phyloP scores from a whole-genome alignment of 2,113 vertebrate species.

The Bufo bufo region DNA sequence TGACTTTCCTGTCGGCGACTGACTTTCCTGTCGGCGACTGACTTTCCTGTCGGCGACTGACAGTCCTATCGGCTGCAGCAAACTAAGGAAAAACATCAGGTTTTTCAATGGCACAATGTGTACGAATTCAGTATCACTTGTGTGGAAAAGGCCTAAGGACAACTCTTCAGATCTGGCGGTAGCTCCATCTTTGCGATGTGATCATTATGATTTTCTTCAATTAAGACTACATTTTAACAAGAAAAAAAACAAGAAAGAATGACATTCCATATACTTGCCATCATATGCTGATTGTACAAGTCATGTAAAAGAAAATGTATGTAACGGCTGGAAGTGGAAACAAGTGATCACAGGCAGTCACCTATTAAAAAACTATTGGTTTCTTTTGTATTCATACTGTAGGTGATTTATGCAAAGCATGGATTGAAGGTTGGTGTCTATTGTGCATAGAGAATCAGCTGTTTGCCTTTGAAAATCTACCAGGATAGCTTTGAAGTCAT shows the following conservation, averaged over 20 bases:
- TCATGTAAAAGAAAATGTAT: neutral
- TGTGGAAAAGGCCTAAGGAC: too few species aligned
- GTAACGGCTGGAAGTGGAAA: neutral
- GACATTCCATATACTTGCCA: neutral
- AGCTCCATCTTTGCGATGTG: too few species aligned
- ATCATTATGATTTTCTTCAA: too few species aligned
- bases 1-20: too few species aligned
- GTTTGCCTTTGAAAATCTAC: slow-evolving; percentile 48
- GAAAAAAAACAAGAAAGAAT: neutral
- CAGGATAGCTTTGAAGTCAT: slow-evolving; percentile 35
- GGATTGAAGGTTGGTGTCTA: slow-evolving; percentile 35
- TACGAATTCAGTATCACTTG: too few species aligned
- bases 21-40: too few species aligned
- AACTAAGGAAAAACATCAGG: too few species aligned
- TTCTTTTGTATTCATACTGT: slow-evolving; percentile 26
- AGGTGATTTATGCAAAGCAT: slow-evolving; percentile 8
- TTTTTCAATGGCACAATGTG: too few species aligned
- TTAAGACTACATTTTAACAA: neutral
- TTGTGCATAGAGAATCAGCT: slow-evolving; percentile 17
- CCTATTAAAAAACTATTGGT: neutral
- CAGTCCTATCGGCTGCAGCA: too few species aligned
- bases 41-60: too few species aligned
- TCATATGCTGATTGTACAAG: neutral
- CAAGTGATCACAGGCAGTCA: neutral
- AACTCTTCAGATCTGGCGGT: too few species aligned